phyloP scores from a whole-genome alignment of 2,888 invertebrate species.

The Epinotia brunnichana region DNA sequence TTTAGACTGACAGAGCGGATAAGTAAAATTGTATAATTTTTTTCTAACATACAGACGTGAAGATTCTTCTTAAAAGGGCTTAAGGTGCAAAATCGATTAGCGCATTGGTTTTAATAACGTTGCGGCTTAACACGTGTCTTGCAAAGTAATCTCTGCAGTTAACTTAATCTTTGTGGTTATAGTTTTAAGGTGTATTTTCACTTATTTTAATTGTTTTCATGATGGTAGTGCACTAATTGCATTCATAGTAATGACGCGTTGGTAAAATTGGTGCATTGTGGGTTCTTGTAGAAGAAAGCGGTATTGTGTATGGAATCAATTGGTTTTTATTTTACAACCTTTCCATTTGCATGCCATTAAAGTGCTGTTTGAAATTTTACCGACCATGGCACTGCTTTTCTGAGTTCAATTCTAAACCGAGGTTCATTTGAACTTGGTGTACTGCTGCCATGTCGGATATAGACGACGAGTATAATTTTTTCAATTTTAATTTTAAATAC shows the following conservation, averaged over 20 bases:
- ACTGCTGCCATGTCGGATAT: neutral
- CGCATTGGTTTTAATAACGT: slow-evolving; percentile 1
- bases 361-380: slow-evolving; percentile 2
- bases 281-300: slow-evolving; percentile 49
- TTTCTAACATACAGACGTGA: neutral
- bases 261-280: slow-evolving; percentile 63
- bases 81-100: slow-evolving; percentile 8
- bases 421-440: neutral
- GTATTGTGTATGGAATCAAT: slow-evolving; percentile 2
- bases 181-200: slow-evolving; percentile 44
- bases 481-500: no score
- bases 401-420: neutral
- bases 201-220: slow-evolving; percentile 15
- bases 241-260: slow-evolving; percentile 57
- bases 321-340: neutral
- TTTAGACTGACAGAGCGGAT: neutral
- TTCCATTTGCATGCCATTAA: neutral
- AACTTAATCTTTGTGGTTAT: neutral
- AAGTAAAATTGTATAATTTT: neutral
- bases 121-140: slow-evolving; percentile 46
- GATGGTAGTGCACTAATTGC: slow-evolving; percentile 56
- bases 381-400: slow-evolving; percentile 9
- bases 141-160: slow-evolving; percentile 45
- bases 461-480: no score
- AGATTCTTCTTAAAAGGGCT: neutral